These are phyloP conservation scores for Hippocampus comes DNA, from an alignment of 2,113 vertebrate genomes.

Conservation along the genomic window DNA sequence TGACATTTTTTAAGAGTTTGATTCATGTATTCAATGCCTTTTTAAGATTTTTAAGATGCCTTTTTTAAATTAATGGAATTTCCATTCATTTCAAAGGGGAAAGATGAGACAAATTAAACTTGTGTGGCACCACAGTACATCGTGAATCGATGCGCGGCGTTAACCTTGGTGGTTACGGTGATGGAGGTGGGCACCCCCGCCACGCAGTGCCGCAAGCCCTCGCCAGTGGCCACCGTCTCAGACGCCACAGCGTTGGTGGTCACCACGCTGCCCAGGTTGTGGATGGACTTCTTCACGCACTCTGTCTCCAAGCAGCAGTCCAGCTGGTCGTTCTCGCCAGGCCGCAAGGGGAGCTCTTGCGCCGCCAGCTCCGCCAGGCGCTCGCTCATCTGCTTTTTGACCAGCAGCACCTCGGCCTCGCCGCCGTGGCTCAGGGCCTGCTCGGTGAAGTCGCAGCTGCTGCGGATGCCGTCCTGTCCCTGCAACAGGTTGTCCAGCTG, in stretches of 20 bases:
- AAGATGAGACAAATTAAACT: no score
- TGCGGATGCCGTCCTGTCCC: constrained; percentile 90
- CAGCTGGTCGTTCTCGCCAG: constrained; percentile 90
- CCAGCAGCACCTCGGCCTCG: constrained; percentile 91
- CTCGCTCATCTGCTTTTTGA: constrained; percentile 96
- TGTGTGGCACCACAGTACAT: no score
- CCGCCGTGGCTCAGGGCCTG: constrained; percentile 89
- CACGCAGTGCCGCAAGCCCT: constrained; percentile 87
- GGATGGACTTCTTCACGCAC: constrained; percentile 93
- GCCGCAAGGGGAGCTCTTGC: constrained; percentile 83
- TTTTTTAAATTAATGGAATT: no score
- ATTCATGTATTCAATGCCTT: no score
- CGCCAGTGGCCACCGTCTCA: constrained; percentile 90
- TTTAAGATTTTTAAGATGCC: no score
- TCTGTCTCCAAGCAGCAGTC: constrained; percentile 92
- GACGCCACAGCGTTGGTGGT: constrained; percentile 91
- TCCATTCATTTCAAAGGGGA: no score
- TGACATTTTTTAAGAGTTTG: no score
- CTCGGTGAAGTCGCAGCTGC: constrained; percentile 90
- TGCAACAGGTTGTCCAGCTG: constrained; percentile 88
- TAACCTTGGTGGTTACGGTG: constrained; percentile 82
- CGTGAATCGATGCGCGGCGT: no score
- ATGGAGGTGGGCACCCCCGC: constrained; percentile 86
- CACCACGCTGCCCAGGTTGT: constrained; percentile 90
- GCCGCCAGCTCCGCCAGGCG: constrained; percentile 83